Conservation (phyloP, 2,888 invertebrate genomes). For the Tanypteryx hageni region DNA sequence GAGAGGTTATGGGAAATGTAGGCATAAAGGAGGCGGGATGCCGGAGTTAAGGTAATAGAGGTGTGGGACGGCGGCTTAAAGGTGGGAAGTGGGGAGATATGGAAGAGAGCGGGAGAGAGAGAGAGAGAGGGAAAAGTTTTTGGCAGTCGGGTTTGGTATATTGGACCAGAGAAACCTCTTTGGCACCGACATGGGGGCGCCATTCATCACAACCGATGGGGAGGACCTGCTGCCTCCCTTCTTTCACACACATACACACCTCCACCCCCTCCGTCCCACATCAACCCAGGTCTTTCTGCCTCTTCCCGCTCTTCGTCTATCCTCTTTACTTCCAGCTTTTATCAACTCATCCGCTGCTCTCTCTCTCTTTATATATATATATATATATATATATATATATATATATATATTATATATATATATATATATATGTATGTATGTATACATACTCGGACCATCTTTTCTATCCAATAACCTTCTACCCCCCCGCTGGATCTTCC, state of each 20-base stretch:
- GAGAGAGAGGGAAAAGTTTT: slow-evolving; percentile 31
- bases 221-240: neutral
- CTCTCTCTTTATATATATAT: neutral
- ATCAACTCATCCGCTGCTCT: neutral
- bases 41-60: neutral
- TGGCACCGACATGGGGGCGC: slow-evolving; percentile 52
- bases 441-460: neutral
- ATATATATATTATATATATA: too few relatives aligned
- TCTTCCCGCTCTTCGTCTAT: neutral
- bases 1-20: neutral
- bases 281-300: neutral
- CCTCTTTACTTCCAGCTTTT: neutral
- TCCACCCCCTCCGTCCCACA: neutral
- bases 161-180: slow-evolving; percentile 62
- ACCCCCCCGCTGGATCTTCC: neutral
- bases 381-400: too few relatives aligned
- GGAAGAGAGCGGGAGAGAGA: neutral
- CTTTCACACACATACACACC: neutral
- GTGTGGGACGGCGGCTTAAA: neutral
- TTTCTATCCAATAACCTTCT: neutral
- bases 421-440: too few relatives aligned
- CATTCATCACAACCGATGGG: slow-evolving; percentile 49
- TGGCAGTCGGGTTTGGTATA: slow-evolving; percentile 45
- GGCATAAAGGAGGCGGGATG: neutral
- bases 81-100: neutral